phyloP scores from a whole-genome alignment of 2,113 vertebrate genomes.

The Oncorhynchus keta region DNA sequence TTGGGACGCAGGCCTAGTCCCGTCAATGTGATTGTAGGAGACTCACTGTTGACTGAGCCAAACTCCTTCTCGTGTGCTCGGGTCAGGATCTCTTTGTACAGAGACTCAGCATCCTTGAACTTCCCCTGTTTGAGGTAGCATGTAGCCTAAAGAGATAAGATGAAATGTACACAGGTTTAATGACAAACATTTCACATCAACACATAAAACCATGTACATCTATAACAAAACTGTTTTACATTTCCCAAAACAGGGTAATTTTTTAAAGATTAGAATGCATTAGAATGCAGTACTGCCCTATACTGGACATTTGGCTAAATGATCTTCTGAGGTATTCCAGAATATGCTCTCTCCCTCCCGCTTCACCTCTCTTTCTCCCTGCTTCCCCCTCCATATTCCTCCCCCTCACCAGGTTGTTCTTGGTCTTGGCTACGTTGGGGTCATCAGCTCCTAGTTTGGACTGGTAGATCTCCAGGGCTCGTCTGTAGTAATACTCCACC shows the following conservation, averaged over 20 bases:
- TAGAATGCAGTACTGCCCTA: too few relatives aligned
- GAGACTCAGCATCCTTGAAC: conserved; percentile 82
- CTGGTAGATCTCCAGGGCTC: conserved; percentile 94
- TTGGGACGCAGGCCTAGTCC: too few relatives aligned
- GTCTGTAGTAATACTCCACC: conserved; percentile 93
- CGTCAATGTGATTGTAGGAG: background rate
- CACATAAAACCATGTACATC: too few relatives aligned
- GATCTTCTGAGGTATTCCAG: too few relatives aligned
- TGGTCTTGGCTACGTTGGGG: conserved; percentile 96
- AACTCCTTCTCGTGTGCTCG: conserved; percentile 87
- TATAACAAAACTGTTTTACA: background rate
- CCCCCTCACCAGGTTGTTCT: conserved; percentile 90
- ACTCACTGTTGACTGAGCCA: conserved; percentile 85
- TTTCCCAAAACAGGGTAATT: background rate
- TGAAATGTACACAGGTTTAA: background rate
- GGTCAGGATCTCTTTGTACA: conserved; percentile 90
- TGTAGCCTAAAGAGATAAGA: conserved; percentile 72
- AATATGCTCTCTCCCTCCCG: background rate
- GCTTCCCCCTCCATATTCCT: too few relatives aligned
- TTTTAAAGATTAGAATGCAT: too few relatives aligned
- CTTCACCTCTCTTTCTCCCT: background rate
- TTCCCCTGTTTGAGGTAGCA: conserved; percentile 90
- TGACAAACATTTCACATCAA: background rate
- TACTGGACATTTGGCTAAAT: too few relatives aligned
- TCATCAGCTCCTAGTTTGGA: conserved; percentile 91